Evolutionary conservation across 2,797 vertebrate genomes (phyloP).

Genomic region (Galago senegalensis): DNA sequence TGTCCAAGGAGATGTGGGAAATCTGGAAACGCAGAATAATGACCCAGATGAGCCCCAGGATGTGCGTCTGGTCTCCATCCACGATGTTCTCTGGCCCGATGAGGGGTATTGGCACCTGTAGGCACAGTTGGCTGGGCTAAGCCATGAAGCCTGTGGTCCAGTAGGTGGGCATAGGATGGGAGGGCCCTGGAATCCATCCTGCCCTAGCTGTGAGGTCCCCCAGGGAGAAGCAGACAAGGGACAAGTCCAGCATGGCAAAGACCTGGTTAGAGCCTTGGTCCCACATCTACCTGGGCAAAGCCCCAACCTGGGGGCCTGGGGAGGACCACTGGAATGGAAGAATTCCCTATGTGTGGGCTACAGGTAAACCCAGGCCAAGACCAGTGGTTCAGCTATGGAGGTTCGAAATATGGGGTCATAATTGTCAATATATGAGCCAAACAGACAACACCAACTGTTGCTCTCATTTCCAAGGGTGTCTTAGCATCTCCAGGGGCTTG

Average conservation of each 20-base stretch:
- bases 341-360: too few relatives aligned
- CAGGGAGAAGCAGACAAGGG: not conserved
- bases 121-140: conserved; percentile 18
- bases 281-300: not conserved
- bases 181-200: not conserved
- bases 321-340: not conserved
- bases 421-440: not conserved
- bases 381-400: not conserved
- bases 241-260: not conserved
- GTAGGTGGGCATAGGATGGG: not conserved
- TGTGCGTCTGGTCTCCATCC: conserved; percentile 95
- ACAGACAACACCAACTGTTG: not conserved
- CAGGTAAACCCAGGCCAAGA: not conserved
- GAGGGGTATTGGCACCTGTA: conserved; percentile 94
- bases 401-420: not conserved
- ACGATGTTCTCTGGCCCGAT: conserved; percentile 96
- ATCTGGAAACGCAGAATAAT: conserved; percentile 97
- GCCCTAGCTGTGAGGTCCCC: not conserved
- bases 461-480: not conserved
- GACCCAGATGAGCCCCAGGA: conserved; percentile 96
- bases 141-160: not conserved
- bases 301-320: not conserved
- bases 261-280: not conserved
- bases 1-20: conserved; percentile 92
- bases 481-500: not conserved